Base-by-base conservation (phyloP, 2,888 invertebrate genomes). In the Chydorus sphaericus region DNA sequence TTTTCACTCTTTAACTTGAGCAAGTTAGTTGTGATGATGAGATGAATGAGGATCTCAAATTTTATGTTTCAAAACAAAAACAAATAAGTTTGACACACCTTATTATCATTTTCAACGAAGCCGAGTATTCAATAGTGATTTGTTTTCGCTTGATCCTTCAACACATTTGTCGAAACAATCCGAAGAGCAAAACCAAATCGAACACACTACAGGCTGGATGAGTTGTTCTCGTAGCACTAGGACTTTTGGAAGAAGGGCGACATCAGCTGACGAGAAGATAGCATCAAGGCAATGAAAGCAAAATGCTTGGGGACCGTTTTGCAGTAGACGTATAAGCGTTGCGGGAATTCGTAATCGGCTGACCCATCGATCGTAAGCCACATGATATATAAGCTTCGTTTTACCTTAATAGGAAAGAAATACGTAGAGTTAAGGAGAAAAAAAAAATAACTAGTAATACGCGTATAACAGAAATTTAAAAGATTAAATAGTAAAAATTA, bases 161-260 rank as follows among this genome's bases (percentile, higher is more conserved):
- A n/a, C n/a, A n/a, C 7, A 39, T 10, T 39, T 23, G 16, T 23
- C 18, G 26, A 36, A 36, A 26, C 52, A 52, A 14, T 33, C 30
- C 16, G 52, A 16, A 11, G 52, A 52, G 23, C 52, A 52, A 26
- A 52, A 52, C 18, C 33, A 26, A n/a, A 52, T 26, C 33, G 52
- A 33, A 37, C 37, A 52, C 36, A 33, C 31, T 10, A 52, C 52
- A 20, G 23, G n/a, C 52, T 36, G 18, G 36, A 52, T 33, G 14
- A 23, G 10, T 10, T 33, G 4, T 7, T 36, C 31, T 26, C 36
- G 33, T 52, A n/a, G 36, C 20, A 36, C 37, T 20, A 52, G 33
- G 36, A 31, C 8, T 36, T 52, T 52, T 10, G 52, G 33, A 3
- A 52, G 23, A 23, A 52, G 16, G 6, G 36, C 52, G 31, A 37